Evolutionary conservation across 2,113 vertebrate species (phyloP).

Genomic region (Hippocampus comes): DNA sequence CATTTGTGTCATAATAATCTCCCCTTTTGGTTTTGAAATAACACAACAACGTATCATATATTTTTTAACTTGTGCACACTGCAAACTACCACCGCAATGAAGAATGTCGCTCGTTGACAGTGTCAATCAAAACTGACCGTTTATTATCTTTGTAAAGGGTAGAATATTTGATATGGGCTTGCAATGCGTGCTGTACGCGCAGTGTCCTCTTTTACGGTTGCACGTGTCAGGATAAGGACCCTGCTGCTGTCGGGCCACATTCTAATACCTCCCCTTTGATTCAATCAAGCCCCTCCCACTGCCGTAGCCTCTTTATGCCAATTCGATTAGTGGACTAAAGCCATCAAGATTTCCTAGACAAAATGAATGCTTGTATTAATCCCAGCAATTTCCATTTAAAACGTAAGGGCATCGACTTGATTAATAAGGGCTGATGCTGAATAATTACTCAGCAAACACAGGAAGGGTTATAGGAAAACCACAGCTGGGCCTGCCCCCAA

Average conservation of each 20-base stretch:
- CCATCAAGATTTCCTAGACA: conserved; percentile 98
- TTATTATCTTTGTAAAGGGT: too few relatives aligned
- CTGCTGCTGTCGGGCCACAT: conserved; percentile 83
- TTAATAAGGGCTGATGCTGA: conserved; percentile 99
- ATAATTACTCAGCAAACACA: conserved; percentile 95
- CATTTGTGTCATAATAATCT: too few relatives aligned
- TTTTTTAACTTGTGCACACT: too few relatives aligned
- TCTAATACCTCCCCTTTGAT: conserved; percentile 88
- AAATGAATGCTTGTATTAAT: conserved; percentile 99
- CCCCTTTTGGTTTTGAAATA: too few relatives aligned
- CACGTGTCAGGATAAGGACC: conserved; percentile 74
- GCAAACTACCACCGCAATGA: too few relatives aligned
- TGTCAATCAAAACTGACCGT: too few relatives aligned
- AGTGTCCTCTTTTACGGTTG: background rate
- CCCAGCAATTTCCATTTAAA: conserved; percentile 99
- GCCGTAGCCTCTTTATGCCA: conserved; percentile 93
- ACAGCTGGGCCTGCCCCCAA: conserved; percentile 94
- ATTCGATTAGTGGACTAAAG: conserved; percentile 98
- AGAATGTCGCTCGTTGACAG: too few relatives aligned
- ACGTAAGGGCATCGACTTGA: conserved; percentile 96
- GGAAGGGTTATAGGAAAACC: conserved; percentile 84
- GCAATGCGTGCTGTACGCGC: too few relatives aligned
- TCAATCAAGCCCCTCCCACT: conserved; percentile 91
- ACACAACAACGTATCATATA: too few relatives aligned
- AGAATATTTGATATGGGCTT: too few relatives aligned